Conservation (phyloP, 2,113 vertebrate genomes). For the Danionella cerebrum region DNA sequence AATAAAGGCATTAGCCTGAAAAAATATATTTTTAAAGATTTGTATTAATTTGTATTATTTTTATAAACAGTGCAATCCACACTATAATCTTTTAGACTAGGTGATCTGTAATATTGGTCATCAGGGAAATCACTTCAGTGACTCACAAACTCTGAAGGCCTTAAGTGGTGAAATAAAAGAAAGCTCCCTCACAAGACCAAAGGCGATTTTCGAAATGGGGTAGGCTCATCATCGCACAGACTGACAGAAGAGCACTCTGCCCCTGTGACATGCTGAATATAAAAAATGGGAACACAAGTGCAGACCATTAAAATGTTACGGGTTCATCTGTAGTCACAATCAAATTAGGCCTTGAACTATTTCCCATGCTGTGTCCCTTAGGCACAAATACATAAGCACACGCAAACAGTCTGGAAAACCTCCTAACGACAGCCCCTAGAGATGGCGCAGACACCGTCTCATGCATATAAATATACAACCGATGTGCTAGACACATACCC, state of each 20-base stretch:
- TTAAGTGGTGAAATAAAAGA: background rate
- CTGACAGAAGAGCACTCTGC: background rate
- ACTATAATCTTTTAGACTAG: too few species aligned
- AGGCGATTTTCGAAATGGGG: background rate
- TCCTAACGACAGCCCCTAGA: conserved; percentile 45
- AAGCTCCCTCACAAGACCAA: background rate
- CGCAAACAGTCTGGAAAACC: conserved; percentile 37
- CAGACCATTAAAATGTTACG: conserved; percentile 23
- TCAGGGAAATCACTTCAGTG: background rate
- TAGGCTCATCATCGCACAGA: conserved; percentile 10
- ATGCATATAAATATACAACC: conserved; percentile 24
- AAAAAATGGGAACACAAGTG: background rate
- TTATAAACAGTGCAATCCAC: too few species aligned
- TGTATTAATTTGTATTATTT: too few species aligned
- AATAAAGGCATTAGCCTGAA: too few species aligned
- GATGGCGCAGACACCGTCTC: conserved; percentile 26
- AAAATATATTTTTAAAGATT: too few species aligned
- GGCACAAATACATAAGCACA: conserved; percentile 29
- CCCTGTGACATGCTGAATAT: conserved; percentile 7
- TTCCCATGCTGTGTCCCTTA: conserved; percentile 12
- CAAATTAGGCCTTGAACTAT: conserved; percentile 32
- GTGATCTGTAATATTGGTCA: background rate
- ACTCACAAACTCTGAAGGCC: background rate
- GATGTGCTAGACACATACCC: background rate
- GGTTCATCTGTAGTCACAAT: conserved; percentile 30